Evolutionary conservation across 2,888 invertebrate species (phyloP).

Genomic region (Emmelina monodactyla): DNA sequence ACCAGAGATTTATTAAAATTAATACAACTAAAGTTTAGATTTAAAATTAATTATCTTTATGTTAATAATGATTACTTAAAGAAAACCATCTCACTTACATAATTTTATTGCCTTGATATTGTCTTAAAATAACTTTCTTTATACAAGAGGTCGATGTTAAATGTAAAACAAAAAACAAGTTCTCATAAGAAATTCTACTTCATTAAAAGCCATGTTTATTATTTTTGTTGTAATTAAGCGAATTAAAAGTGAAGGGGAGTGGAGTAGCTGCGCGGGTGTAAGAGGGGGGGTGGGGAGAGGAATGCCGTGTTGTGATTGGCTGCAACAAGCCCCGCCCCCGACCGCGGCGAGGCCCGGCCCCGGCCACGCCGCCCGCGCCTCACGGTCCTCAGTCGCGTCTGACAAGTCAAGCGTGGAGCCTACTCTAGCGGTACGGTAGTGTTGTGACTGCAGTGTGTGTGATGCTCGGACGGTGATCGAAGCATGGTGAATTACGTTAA

Average conservation of each 20-base stretch:
- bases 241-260: slow-evolving; percentile 40
- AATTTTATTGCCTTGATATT: too few relatives aligned
- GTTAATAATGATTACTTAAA: too few relatives aligned
- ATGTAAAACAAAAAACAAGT: slow-evolving; percentile 3
- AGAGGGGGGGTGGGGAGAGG: slow-evolving; percentile 73
- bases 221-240: slow-evolving; percentile 58
- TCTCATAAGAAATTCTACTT: slow-evolving; percentile 22
- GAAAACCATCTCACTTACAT: too few relatives aligned
- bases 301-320: slow-evolving; percentile 31
- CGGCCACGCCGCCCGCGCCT: slow-evolving; percentile 15
- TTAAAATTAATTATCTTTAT: too few relatives aligned
- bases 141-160: too few relatives aligned
- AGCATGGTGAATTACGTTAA: slow-evolving; percentile 80
- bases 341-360: slow-evolving; percentile 15
- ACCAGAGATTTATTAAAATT: too few relatives aligned
- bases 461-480: slow-evolving; percentile 57
- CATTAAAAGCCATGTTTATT: slow-evolving; percentile 39
- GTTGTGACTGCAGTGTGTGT: slow-evolving; percentile 58
- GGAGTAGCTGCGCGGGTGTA: slow-evolving; percentile 65
- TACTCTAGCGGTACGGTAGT: slow-evolving; percentile 26
- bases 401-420: slow-evolving; percentile 29
- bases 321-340: slow-evolving; percentile 24
- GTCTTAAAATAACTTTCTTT: too few relatives aligned
- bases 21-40: too few relatives aligned
- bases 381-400: slow-evolving; percentile 38